These are phyloP conservation scores for Eristalis tenax DNA, from an alignment of 2,888 invertebrate species.

Conservation along the genomic window DNA sequence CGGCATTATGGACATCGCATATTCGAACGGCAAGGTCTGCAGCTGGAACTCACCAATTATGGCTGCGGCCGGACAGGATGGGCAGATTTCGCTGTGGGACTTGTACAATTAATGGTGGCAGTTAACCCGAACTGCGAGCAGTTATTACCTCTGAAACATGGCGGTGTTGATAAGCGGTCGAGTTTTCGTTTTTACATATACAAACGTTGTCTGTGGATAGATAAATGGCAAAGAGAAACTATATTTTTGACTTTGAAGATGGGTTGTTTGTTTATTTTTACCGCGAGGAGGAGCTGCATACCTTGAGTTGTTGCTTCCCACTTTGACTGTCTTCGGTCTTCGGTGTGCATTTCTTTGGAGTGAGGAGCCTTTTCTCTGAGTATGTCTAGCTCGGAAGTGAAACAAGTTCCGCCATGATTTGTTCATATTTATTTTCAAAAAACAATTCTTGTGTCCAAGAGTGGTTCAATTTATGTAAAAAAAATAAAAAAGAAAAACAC, in stretches of 20 bases:
- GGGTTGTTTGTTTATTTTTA: not conserved
- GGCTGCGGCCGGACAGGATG: constrained; percentile 89
- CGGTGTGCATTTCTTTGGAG: too few relatives aligned
- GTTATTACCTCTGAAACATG: not conserved
- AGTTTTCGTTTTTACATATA: not conserved
- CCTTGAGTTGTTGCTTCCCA: too few relatives aligned
- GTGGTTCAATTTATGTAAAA: constrained; percentile 39
- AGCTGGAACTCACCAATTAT: constrained; percentile 89
- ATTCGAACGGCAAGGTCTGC: constrained; percentile 85
- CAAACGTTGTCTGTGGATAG: not conserved
- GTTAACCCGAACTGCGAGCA: not conserved
- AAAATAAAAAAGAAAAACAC: constrained; percentile 26
- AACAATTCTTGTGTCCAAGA: constrained; percentile 25
- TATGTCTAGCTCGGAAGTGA: not conserved
- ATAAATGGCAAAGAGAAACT: not conserved
- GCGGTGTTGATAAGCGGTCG: not conserved
- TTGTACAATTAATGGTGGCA: constrained; percentile 85
- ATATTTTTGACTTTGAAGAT: not conserved
- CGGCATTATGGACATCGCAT: constrained; percentile 88
- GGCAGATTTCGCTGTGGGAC: constrained; percentile 90
- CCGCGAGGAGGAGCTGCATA: too few relatives aligned
- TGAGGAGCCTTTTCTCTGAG: not conserved
- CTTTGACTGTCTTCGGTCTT: too few relatives aligned
- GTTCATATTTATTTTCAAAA: constrained; percentile 46
- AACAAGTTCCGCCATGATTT: not conserved